phyloP scores from a whole-genome alignment of 1,140 invertebrate genomes.

The Cyphomyrmex costatus region DNA sequence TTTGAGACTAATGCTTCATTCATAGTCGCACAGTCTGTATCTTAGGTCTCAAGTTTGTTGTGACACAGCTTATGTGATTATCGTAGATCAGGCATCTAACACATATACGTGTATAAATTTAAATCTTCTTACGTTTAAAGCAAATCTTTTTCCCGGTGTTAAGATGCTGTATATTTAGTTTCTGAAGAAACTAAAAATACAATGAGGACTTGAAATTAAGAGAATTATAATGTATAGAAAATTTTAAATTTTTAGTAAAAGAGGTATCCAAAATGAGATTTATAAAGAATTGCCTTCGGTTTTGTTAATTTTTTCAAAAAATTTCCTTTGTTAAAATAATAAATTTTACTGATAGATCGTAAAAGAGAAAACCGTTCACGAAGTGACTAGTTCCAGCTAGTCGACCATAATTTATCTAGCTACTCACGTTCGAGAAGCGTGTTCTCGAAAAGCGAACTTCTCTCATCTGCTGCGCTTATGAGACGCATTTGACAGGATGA shows the following conservation, averaged over 20 bases:
- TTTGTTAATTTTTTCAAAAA: neutral
- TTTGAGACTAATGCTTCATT: too few species aligned
- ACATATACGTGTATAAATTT: too few species aligned
- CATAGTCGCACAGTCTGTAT: too few species aligned
- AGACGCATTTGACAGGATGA: constrained; percentile 59
- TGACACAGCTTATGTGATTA: too few species aligned
- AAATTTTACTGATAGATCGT: constrained; percentile 7
- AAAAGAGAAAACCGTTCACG: constrained; percentile 22
- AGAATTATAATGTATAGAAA: neutral
- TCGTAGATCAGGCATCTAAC: too few species aligned
- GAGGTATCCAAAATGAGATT: neutral
- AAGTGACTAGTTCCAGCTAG: constrained; percentile 8
- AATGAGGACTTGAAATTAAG: neutral
- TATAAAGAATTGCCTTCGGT: neutral
- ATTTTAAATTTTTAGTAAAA: neutral
- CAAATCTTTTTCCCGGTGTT: too few species aligned
- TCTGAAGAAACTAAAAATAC: neutral
- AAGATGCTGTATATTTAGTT: neutral
- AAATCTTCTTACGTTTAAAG: too few species aligned
- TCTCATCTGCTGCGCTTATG: constrained; percentile 47
- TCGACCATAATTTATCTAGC: constrained; percentile 34
- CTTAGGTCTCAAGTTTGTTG: too few species aligned
- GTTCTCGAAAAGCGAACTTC: constrained; percentile 56
- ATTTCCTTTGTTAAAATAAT: constrained; percentile 29
- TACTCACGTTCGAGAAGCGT: constrained; percentile 25